Percentiles rank a stretch among this genome's conserved stretches.
Conservation (phyloP, 1,140 invertebrate genomes). For the fruit fly (Drosophila melanogaster) region DNA sequence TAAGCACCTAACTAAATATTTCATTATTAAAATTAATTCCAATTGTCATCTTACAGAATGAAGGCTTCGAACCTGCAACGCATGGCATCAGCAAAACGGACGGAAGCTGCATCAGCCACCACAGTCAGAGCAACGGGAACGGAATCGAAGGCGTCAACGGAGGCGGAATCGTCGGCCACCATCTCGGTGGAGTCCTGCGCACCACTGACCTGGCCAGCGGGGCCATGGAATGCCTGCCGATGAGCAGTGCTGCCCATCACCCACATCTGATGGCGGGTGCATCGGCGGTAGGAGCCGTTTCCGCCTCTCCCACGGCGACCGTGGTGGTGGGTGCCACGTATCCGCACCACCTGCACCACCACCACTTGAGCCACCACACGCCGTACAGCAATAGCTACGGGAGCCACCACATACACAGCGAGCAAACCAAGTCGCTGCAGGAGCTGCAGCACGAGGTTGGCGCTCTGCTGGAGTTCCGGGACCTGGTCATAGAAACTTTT, state of each 20-base stretch:
- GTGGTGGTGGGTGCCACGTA: conserved; percentile 74
- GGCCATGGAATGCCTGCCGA: conserved; percentile 77
- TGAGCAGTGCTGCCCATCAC: conserved; percentile 66
- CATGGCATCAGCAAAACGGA: conserved; percentile 71
- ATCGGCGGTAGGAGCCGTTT: conserved; percentile 15
- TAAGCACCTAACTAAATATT: neutral
- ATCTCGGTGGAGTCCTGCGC: conserved; percentile 34
- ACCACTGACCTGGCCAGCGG: conserved; percentile 57
- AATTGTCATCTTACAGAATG: conserved; percentile 62
- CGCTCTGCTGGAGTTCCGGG: conserved; percentile 93
- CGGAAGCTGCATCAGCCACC: conserved; percentile 59
- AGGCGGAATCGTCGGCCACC: conserved; percentile 5
- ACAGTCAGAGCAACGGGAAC: conserved; percentile 28
- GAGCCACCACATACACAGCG: conserved; percentile 82
- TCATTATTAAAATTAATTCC: neutral
- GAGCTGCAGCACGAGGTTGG: conserved; percentile 96
- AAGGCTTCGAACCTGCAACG: conserved; percentile 69
- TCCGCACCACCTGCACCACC: conserved; percentile 74
- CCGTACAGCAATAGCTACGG: conserved; percentile 76
- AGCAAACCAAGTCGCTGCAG: conserved; percentile 85
- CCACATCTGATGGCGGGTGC: conserved; percentile 61
- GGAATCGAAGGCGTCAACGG: conserved; percentile 19
- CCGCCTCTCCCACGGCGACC: conserved; percentile 63
- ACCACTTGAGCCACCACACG: conserved; percentile 72
- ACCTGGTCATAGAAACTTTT: conserved; percentile 95